phyloP scores from a whole-genome alignment of 1,140 invertebrate species.

The Drosophila mojavensis region DNA sequence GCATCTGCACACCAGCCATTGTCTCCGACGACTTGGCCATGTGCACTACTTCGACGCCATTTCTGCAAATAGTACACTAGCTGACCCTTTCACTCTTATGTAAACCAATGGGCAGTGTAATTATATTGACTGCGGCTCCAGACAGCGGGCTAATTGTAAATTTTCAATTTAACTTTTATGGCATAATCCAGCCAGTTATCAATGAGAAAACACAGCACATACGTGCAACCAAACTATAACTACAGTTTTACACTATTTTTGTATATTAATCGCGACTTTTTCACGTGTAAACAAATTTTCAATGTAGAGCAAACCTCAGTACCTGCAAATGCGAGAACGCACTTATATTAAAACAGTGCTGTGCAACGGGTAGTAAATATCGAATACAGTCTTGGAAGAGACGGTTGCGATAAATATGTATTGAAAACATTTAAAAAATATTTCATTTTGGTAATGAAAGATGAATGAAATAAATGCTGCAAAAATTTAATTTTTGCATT shows the following conservation, averaged over 20 bases:
- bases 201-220: conserved; percentile 43
- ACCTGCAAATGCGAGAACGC: conserved; percentile 82
- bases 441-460: too few relatives aligned
- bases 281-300: conserved; percentile 70
- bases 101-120: conserved; percentile 60
- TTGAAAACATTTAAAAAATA: too few relatives aligned
- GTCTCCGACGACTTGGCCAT: conserved; percentile 56
- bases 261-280: conserved; percentile 35
- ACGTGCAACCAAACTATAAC: not conserved
- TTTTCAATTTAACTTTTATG: conserved; percentile 63
- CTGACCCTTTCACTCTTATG: conserved; percentile 69
- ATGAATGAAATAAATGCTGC: not conserved
- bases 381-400: conserved; percentile 17
- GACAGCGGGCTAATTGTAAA: conserved; percentile 66
- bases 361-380: conserved; percentile 25
- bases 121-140: conserved; percentile 68
- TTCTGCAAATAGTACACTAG: conserved; percentile 67
- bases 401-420: conserved; percentile 5
- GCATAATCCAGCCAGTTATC: conserved; percentile 19
- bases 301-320: conserved; percentile 65
- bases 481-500: not conserved
- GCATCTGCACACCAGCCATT: conserved; percentile 26
- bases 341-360: conserved; percentile 64
- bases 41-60: conserved; percentile 79
- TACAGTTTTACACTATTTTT: conserved; percentile 43